Conservation (phyloP, 2,113 vertebrate genomes). For the Heloderma charlesbogerti region DNA sequence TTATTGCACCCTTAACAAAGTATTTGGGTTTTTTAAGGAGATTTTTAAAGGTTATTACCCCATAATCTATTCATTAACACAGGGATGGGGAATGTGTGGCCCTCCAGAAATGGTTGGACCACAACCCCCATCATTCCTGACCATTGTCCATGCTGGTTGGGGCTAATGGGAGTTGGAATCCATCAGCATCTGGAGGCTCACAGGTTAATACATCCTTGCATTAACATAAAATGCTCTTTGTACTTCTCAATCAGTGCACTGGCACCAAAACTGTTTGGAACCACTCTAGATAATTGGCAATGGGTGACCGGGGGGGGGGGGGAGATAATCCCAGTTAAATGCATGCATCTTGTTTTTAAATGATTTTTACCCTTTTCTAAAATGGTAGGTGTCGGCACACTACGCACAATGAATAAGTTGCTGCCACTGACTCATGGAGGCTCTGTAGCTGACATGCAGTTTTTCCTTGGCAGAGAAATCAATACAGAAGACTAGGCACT, state of each 20-base stretch:
- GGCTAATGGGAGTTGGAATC: no score
- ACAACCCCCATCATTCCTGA: no score
- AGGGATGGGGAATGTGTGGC: no score
- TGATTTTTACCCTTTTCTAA: background rate
- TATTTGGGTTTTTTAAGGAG: background rate
- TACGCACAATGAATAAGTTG: background rate
- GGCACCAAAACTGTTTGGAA: background rate
- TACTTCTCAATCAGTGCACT: background rate
- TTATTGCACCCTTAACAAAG: background rate
- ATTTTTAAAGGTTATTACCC: no score
- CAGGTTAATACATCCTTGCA: no score
- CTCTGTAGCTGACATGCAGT: background rate
- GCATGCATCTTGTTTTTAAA: background rate
- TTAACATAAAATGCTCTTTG: background rate
- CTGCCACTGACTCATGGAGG: background rate
- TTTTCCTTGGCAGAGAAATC: background rate
- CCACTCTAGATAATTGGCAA: background rate
- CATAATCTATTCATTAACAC: no score
- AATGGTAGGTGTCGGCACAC: background rate
- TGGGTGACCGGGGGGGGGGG: no score
- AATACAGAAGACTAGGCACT: background rate
- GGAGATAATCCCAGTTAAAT: background rate
- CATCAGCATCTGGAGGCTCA: no score
- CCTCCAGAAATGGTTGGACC: no score
- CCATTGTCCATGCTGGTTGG: no score